Evolutionary conservation across 92 coral and sea anemone species (phyloP).

Genomic region (Parazoanthus atlanticus): DNA sequence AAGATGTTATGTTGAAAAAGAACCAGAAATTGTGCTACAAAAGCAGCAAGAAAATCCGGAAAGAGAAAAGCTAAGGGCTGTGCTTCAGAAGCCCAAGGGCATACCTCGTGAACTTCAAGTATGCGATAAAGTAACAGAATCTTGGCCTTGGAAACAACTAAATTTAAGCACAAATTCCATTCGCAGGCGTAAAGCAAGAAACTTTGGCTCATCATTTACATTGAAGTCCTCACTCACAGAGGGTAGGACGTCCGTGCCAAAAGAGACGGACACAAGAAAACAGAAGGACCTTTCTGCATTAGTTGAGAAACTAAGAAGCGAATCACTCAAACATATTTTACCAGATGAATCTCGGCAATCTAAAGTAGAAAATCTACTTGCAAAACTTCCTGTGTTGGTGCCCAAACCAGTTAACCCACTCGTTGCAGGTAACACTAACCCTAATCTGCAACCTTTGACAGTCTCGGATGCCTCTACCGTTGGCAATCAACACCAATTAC

Average conservation of each 20-base stretch:
- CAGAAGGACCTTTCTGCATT: neutral
- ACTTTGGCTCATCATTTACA: neutral
- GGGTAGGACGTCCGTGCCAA: neutral
- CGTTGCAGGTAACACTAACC: neutral
- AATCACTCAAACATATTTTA: neutral
- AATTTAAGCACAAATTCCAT: neutral
- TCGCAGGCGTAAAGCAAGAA: neutral
- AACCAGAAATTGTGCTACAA: neutral
- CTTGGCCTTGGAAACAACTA: neutral
- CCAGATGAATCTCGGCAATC: slow-evolving; percentile 2
- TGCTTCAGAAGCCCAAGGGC: neutral
- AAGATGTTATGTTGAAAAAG: neutral
- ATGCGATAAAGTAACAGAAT: neutral
- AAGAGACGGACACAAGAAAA: slow-evolving; percentile 1
- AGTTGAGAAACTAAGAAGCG: neutral
- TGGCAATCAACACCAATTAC: neutral
- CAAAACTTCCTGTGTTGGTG: slow-evolving; percentile 34
- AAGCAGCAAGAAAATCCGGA: neutral
- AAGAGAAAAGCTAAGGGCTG: neutral
- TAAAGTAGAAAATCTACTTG: slow-evolving; percentile 29
- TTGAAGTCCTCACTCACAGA: neutral
- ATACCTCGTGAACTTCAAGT: neutral
- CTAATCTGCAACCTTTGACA: slow-evolving; percentile 5
- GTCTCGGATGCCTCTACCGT: neutral
- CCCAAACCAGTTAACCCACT: slow-evolving; percentile 19